Base-by-base conservation (phyloP, 2,888 invertebrate species). In the Teleiodes luculella region DNA sequence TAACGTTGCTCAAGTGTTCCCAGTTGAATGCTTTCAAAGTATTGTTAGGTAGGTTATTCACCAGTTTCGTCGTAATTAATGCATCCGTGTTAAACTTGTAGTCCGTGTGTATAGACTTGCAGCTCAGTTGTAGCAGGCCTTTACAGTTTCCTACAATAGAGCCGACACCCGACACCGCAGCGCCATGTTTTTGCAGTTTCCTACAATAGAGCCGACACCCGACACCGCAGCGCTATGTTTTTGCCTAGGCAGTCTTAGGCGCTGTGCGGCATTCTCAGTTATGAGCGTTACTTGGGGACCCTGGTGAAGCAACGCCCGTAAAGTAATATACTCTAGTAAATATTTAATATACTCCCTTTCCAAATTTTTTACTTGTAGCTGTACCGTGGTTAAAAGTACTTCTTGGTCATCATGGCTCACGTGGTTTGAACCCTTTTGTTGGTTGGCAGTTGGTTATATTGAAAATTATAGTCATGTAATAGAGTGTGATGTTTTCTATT, bases 41-140 rank as follows among this genome's bases (percentile, higher is more conserved):
- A 20, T 46, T 46, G 18, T 49, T 57, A 24, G 59, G 56, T 35
- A 59, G 47, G n/a, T 43, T 51, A 6, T 55, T 59, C 10, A 57
- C 53, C 41, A 59, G 33, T 16, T 33, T 53, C 2, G 52, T 33
- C 56, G 57, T 60, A 6, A 56, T 50, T 18, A 57, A 20, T 11
- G 33, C 55, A 7, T 41, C 47, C 5, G 28, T 39, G 1, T 43
- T 45, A 28, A 58, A 48, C 0, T 52, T 52, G 28, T 49, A 58
- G 10, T 56, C 31, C 4, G 28, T 45, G 11, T 56, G 39, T 1
- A 58, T 54, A 4, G 58, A 58, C 16, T 14, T 33, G 20, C 35
- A 49, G 7, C 1, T 8, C 7, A 54, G 5, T 28, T 31, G 24
- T 7, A 47, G 2, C 1, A 8, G 8, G 1, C 47, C 52, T 43